Percentiles rank a stretch among this genome's conserved stretches.
Evolutionary conservation across 2,797 vertebrate genomes (phyloP).

Genomic region (Argentina silus): DNA sequence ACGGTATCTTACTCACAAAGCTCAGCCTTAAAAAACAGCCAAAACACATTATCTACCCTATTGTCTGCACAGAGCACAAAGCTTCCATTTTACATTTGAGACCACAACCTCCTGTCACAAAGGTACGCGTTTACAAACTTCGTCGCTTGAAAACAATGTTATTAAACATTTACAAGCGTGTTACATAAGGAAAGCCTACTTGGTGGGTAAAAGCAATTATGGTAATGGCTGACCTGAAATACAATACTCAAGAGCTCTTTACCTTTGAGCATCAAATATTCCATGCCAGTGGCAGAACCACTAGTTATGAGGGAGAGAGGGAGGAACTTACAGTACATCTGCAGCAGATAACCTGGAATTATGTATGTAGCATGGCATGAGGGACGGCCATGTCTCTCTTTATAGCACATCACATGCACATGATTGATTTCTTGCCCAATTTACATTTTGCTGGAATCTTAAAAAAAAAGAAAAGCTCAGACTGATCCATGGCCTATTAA

Average conservation of each 20-base stretch:
- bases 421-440: neutral
- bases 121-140: slow-evolving; percentile 63
- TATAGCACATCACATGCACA: slow-evolving; percentile 4
- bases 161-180: slow-evolving; percentile 81
- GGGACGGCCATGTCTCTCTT: neutral
- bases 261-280: slow-evolving; percentile 72
- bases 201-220: slow-evolving; percentile 82
- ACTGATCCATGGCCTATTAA: too few relatives aligned
- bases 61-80: slow-evolving; percentile 56
- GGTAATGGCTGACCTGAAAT: slow-evolving; percentile 82
- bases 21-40: slow-evolving; percentile 49
- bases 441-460: slow-evolving; percentile 12
- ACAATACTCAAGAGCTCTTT: slow-evolving; percentile 75
- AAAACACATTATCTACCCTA: slow-evolving; percentile 35
- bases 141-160: slow-evolving; percentile 74
- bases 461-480: neutral
- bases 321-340: slow-evolving; percentile 30
- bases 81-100: slow-evolving; percentile 67
- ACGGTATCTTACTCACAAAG: slow-evolving; percentile 68
- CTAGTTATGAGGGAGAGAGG: slow-evolving; percentile 54
- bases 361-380: slow-evolving; percentile 17
- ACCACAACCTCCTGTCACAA: slow-evolving; percentile 60
- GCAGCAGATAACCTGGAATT: slow-evolving; percentile 32
- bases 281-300: slow-evolving; percentile 51
- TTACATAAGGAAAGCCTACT: slow-evolving; percentile 76